These are phyloP conservation scores for Amphilophus citrinellus DNA, from an alignment of 2,113 vertebrate genomes.

Conservation along the genomic window DNA sequence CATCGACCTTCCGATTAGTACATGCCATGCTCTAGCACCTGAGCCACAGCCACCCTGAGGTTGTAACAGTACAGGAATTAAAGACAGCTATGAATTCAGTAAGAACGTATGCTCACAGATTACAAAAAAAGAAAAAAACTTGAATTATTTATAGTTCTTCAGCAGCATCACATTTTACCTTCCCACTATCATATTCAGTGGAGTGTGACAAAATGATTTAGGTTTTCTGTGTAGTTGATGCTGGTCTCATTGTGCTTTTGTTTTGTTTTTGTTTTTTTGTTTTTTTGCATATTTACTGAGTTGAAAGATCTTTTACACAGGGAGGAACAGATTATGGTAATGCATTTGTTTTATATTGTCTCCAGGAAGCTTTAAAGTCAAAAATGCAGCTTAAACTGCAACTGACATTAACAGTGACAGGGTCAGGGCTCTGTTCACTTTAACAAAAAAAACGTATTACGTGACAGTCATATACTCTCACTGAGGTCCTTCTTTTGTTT, in stretches of 20 bases:
- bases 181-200: conserved; percentile 30
- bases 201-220: conserved; percentile 48
- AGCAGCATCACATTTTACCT: conserved; percentile 49
- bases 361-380: neutral
- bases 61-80: neutral
- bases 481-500: neutral
- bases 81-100: conserved; percentile 19
- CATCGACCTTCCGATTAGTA: no score
- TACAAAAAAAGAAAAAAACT: conserved; percentile 18
- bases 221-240: neutral
- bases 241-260: neutral
- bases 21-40: no score
- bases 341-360: neutral
- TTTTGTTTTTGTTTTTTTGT: neutral
- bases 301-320: neutral
- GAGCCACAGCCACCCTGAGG: neutral
- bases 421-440: neutral
- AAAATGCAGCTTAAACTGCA: neutral
- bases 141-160: conserved; percentile 56
- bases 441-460: neutral
- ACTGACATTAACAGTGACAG: neutral
- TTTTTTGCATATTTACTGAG: neutral
- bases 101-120: conserved; percentile 29
- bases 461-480: neutral
- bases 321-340: neutral